Conservation (phyloP, 2,888 invertebrate species). For the Euphydryas editha region DNA sequence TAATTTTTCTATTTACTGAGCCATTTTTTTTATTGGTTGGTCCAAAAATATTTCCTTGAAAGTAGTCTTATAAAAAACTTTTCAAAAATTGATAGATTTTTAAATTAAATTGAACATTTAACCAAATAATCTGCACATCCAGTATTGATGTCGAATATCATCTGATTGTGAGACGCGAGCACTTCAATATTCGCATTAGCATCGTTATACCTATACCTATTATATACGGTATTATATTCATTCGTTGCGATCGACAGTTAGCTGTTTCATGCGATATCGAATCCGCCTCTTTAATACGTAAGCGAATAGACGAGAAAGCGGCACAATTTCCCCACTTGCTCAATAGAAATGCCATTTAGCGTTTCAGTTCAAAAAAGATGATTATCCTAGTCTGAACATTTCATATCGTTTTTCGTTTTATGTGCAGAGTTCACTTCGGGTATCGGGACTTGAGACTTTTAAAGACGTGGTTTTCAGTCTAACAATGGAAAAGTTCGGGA, state of each 20-base stretch:
- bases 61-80: no score
- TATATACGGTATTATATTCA: no score
- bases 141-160: conserved; percentile 4
- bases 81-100: neutral
- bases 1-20: no score
- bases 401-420: conserved; percentile 29
- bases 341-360: conserved; percentile 68
- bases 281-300: conserved; percentile 64
- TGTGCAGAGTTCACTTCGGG: conserved; percentile 18
- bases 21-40: no score
- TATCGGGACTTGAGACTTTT: conserved; percentile 15
- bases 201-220: no score
- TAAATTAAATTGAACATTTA: conserved; percentile 3
- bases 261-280: conserved; percentile 65
- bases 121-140: conserved; percentile 5
- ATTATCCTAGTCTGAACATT: conserved; percentile 42
- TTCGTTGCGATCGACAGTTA: conserved; percentile 58
- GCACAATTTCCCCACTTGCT: conserved; percentile 61
- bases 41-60: no score
- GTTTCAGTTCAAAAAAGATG: conserved; percentile 55
- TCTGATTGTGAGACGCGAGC: conserved; percentile 16
- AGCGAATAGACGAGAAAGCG: conserved; percentile 65
- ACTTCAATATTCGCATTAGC: conserved; percentile 53
- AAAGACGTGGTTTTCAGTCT: conserved; percentile 18
- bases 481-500: conserved; percentile 12